Percentiles rank a stretch among this genome's conserved stretches.
phyloP scores from a whole-genome alignment of 2,888 invertebrate genomes.

The Xanthia icteritia region DNA sequence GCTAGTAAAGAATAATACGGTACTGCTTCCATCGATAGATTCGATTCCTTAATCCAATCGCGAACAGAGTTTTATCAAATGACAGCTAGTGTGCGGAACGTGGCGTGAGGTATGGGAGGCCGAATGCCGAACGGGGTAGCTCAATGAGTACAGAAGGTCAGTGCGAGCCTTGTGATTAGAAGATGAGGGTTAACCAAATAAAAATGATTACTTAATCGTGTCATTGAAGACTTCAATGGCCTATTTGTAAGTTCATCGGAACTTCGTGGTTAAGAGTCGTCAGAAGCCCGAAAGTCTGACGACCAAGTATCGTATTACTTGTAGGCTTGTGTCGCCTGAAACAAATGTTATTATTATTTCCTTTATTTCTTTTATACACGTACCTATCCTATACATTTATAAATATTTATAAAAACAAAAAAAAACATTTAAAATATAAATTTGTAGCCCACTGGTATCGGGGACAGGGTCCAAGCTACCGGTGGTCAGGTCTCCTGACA shows the following conservation, averaged over 20 bases:
- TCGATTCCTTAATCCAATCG: conserved; percentile 30
- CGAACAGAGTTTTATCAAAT: conserved; percentile 33
- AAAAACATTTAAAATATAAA: no score
- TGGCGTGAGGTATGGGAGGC: conserved; percentile 3
- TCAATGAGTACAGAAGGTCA: conserved; percentile 22
- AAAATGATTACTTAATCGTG: background rate
- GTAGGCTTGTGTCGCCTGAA: no score
- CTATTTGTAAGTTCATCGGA: background rate
- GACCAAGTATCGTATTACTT: no score
- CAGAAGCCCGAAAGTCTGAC: no score
- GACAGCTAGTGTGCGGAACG: conserved; percentile 25
- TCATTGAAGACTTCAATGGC: background rate
- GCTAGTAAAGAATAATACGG: conserved; percentile 1
- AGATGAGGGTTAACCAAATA: background rate
- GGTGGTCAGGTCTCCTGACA: no score
- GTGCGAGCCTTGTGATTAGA: background rate
- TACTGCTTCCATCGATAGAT: conserved; percentile 18
- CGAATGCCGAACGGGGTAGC: background rate
- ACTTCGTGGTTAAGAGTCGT: background rate
- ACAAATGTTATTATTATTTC: no score
- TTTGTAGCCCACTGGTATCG: no score
- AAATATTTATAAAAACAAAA: no score
- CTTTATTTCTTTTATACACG: no score
- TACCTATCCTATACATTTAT: no score
- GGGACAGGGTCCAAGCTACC: no score